Evolutionary conservation across 1,140 invertebrate genomes (phyloP).

Genomic region (Temnothorax longispinosus): DNA sequence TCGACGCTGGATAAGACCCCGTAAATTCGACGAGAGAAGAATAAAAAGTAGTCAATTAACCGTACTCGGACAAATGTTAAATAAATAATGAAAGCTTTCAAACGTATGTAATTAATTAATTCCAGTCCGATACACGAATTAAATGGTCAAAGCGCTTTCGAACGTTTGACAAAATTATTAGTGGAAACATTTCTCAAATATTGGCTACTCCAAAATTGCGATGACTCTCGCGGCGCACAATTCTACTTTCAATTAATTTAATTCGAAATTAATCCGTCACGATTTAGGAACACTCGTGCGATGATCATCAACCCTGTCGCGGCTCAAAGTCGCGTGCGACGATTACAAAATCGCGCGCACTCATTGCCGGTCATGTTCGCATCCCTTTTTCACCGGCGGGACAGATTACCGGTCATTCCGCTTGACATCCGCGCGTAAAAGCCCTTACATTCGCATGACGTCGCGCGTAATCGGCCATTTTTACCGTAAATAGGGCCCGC

Average conservation of each 20-base stretch:
- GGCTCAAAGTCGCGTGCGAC: not conserved
- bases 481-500: constrained; percentile 56
- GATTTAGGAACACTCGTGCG: not conserved
- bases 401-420: constrained; percentile 43
- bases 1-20: not conserved
- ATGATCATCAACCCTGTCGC: not conserved
- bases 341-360: constrained; percentile 19
- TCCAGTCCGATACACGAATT: not conserved
- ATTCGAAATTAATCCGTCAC: not conserved
- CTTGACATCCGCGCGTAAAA: constrained; percentile 32
- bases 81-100: not conserved
- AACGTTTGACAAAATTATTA: not conserved
- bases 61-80: not conserved
- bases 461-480: constrained; percentile 42
- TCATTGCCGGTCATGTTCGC: constrained; percentile 3
- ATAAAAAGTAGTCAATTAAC: not conserved
- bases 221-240: not conserved
- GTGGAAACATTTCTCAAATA: not conserved
- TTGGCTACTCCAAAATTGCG: not conserved
- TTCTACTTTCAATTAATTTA: not conserved
- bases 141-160: not conserved
- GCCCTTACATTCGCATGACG: constrained; percentile 38
- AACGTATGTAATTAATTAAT: not conserved
- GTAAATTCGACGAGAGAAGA: not conserved
- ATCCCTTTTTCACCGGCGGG: not conserved